phyloP scores from a whole-genome alignment of 2,888 invertebrate species.

The Hartigia nigra region DNA sequence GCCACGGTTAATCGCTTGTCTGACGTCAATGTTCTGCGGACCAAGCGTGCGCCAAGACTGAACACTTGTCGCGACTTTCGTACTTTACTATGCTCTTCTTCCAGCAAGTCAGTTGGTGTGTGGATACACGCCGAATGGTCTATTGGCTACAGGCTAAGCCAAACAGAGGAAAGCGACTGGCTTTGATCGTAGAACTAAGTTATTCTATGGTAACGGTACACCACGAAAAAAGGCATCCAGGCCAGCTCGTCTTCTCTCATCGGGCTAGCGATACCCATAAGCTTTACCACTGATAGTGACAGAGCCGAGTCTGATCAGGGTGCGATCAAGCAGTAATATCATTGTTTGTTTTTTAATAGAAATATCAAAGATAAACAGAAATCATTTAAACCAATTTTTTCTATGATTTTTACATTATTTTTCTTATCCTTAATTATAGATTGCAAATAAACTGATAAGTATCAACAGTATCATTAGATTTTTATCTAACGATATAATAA shows the following conservation, averaged over 20 bases:
- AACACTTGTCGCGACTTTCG: not conserved
- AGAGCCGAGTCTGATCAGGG: conserved; percentile 9
- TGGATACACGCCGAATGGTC: not conserved
- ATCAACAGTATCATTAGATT: not conserved
- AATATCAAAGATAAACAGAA: not conserved
- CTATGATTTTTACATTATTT: not conserved
- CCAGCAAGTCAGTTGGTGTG: not conserved
- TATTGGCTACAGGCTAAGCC: conserved; percentile 14
- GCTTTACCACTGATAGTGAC: conserved; percentile 23
- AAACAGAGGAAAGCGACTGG: conserved; percentile 29
- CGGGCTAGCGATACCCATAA: conserved; percentile 21
- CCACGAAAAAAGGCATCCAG: conserved; percentile 58
- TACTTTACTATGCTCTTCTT: not conserved
- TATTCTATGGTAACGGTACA: conserved; percentile 55
- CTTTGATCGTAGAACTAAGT: conserved; percentile 41
- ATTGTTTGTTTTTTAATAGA: conserved; percentile 2
- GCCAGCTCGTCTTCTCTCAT: conserved; percentile 38
- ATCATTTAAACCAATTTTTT: not conserved
- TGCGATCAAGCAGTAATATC: conserved; percentile 1
- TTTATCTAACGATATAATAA: not conserved
- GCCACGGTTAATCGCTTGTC: not conserved
- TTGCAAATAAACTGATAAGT: not conserved
- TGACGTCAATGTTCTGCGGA: not conserved
- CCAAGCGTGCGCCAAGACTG: not conserved
- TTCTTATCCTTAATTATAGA: no score